Conservation (phyloP, 2,113 vertebrate species). For the Halichoerus grypus region DNA sequence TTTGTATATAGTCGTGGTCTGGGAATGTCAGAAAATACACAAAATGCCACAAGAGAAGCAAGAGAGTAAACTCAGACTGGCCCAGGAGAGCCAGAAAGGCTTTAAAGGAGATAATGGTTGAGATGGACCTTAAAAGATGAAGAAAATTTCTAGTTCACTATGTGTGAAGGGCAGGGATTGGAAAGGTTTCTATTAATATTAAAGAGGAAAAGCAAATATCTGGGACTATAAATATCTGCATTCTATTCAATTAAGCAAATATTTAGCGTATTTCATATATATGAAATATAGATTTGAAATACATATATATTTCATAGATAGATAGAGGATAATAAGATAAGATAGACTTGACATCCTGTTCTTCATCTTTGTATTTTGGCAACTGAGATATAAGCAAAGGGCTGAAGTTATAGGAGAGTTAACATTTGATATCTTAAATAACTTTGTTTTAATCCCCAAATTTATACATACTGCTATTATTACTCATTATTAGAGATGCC, state of each 20-base stretch:
- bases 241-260: slow-evolving; percentile 21
- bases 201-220: not conserved
- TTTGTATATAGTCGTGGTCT: not conserved
- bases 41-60: not conserved
- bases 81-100: not conserved
- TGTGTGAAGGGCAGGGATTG: not conserved
- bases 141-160: not conserved
- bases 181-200: not conserved
- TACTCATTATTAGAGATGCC: slow-evolving; percentile 8
- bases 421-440: slow-evolving; percentile 14
- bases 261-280: not conserved
- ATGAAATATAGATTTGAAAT: not conserved
- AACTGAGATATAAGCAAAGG: slow-evolving; percentile 25
- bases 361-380: slow-evolving; percentile 33
- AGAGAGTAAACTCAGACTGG: not conserved
- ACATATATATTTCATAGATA: not conserved
- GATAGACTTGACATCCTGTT: not conserved
- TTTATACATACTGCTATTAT: not conserved
- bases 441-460: not conserved
- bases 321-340: slow-evolving; percentile 6
- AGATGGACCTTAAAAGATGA: not conserved
- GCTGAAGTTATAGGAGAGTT: not conserved
- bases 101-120: slow-evolving; percentile 10
- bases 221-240: not conserved
- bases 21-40: not conserved